Evolutionary conservation across 2,113 vertebrate genomes (phyloP).

Genomic region (Gracilinanus agilis): DNA sequence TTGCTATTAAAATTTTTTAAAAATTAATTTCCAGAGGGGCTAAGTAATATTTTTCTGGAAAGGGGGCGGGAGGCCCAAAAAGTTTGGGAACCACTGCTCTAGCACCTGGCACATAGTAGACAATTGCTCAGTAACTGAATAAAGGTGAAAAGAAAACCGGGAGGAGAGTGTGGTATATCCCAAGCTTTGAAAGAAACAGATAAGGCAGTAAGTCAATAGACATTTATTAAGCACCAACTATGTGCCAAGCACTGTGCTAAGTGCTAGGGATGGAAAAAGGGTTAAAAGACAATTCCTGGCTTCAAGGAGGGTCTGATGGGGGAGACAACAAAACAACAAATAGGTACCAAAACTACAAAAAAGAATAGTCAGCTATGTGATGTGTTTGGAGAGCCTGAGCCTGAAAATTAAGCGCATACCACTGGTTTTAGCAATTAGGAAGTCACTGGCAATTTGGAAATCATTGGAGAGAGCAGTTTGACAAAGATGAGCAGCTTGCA

Average conservation of each 20-base stretch:
- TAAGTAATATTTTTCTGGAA: too few species aligned
- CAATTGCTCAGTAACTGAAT: background rate
- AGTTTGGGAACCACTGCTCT: too few species aligned
- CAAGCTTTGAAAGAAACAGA: background rate
- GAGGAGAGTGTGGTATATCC: background rate
- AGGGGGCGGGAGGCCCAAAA: too few species aligned
- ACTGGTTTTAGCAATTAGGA: background rate
- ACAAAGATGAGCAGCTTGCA: background rate
- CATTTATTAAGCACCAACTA: background rate
- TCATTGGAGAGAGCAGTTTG: background rate
- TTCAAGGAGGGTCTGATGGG: background rate
- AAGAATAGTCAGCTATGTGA: background rate
- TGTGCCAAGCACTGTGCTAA: background rate
- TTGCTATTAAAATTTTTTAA: too few species aligned
- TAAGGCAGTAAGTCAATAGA: background rate
- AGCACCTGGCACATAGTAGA: background rate
- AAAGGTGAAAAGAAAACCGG: background rate
- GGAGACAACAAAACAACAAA: background rate
- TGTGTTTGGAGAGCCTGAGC: background rate
- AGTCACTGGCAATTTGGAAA: background rate
- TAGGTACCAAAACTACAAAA: background rate
- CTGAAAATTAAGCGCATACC: background rate
- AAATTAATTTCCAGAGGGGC: too few species aligned
- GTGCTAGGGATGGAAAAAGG: background rate
- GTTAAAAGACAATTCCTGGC: background rate